These are phyloP conservation scores for Hystrix cristata DNA, from an alignment of 2,113 vertebrate genomes.

Conservation along the genomic window DNA sequence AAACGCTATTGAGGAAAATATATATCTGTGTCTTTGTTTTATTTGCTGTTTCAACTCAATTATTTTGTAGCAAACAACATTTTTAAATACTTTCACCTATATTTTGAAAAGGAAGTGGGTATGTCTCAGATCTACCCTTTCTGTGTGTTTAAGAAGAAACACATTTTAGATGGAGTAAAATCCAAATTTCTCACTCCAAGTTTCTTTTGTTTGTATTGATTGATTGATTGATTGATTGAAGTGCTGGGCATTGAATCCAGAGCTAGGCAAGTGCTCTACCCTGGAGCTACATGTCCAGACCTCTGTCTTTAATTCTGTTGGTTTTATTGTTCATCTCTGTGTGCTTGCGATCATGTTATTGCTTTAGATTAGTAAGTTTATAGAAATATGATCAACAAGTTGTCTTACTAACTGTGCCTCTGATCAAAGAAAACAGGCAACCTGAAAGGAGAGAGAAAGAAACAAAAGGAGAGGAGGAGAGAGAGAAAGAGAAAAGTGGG, in stretches of 20 bases:
- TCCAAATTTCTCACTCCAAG: not conserved
- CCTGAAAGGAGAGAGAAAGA: not conserved
- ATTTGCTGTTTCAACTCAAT: not conserved
- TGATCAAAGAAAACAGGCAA: not conserved
- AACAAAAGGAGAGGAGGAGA: rapidly evolving
- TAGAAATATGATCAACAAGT: not conserved
- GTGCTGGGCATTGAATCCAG: no score
- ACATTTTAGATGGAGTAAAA: not conserved
- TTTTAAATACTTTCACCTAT: not conserved
- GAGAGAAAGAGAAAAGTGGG: no score
- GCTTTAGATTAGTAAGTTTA: not conserved
- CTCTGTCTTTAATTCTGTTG: not conserved
- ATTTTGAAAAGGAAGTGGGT: not conserved
- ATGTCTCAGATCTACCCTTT: not conserved
- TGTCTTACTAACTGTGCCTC: not conserved
- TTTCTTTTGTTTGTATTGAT: not conserved
- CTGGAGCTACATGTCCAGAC: no score
- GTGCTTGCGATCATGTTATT: not conserved
- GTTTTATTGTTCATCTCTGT: not conserved
- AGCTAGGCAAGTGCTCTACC: not conserved
- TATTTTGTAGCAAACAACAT: not conserved
- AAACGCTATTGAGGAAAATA: not conserved
- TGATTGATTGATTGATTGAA: not conserved
- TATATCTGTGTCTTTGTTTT: not conserved
- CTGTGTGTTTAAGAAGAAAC: not conserved